Evolutionary conservation across 2,888 invertebrate genomes (phyloP).

Genomic region (Agriopis aurantiaria): DNA sequence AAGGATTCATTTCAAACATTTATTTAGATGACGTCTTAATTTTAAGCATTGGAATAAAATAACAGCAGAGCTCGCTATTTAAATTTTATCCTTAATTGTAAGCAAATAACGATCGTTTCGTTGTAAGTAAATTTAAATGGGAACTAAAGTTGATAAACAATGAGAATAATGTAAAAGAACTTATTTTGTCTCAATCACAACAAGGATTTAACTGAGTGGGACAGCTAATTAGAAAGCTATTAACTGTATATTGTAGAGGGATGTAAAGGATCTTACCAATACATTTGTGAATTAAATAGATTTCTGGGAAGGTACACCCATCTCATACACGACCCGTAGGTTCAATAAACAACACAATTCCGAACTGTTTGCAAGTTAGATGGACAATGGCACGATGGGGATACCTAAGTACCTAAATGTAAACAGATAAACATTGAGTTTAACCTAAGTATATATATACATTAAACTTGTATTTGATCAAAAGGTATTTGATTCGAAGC

Average conservation of each 20-base stretch:
- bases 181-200: conserved; percentile 50
- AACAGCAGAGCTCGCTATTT: conserved; percentile 54
- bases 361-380: conserved; percentile 5
- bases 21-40: conserved; percentile 67
- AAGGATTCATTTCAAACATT: conserved; percentile 67
- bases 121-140: conserved; percentile 47
- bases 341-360: conserved; percentile 11
- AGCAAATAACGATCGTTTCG: conserved; percentile 61
- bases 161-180: conserved; percentile 57
- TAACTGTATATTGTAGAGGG: conserved; percentile 2
- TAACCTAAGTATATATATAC: conserved; percentile 26
- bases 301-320: conserved; percentile 12
- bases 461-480: conserved; percentile 50
- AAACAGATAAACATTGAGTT: conserved; percentile 29
- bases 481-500: conserved; percentile 55
- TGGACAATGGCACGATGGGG: conserved; percentile 10
- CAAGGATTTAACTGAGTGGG: not conserved
- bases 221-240: conserved; percentile 22
- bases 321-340: conserved; percentile 1
- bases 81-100: conserved; percentile 60
- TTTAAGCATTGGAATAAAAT: conserved; percentile 65
- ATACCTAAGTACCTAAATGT: conserved; percentile 4
- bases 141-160: conserved; percentile 63
- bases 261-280: conserved; percentile 10
- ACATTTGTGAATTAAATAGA: conserved; percentile 11